Evolutionary conservation across 2,888 invertebrate genomes (phyloP).

Genomic region (Holacanthella duospinosa): DNA sequence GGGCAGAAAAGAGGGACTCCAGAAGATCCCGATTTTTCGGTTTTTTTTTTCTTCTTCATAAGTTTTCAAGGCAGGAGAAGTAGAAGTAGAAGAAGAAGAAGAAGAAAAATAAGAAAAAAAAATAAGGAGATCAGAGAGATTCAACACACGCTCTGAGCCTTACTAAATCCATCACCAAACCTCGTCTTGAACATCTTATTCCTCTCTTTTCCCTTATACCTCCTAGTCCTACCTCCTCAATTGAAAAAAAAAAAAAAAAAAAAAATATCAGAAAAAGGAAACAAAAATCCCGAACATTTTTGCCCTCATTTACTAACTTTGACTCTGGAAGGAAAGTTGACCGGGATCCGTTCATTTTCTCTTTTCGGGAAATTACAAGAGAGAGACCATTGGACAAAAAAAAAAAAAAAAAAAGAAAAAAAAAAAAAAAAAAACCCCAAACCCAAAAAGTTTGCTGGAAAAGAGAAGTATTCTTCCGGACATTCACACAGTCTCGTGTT

Average conservation of each 20-base stretch:
- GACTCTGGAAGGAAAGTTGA: background rate
- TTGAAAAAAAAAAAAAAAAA: background rate
- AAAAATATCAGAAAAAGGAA: background rate
- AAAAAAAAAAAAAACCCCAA: too few species aligned
- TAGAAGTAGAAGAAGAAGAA: background rate
- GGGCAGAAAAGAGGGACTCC: background rate
- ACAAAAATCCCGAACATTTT: background rate
- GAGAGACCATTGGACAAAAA: too few species aligned
- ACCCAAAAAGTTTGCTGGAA: too few species aligned
- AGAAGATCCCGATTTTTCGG: too few species aligned
- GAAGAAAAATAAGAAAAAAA: background rate
- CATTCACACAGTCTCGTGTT: too few species aligned
- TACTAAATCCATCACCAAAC: constrained; percentile 1
- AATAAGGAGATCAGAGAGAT: background rate
- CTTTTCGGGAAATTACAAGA: too few species aligned
- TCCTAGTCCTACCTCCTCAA: background rate
- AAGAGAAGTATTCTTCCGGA: too few species aligned
- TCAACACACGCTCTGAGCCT: background rate
- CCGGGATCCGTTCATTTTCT: too few species aligned
- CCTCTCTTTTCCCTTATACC: background rate
- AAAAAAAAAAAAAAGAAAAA: too few species aligned
- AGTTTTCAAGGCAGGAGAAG: background rate
- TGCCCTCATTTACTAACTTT: background rate
- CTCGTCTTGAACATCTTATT: background rate
- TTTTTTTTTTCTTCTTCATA: too few species aligned